Base-by-base conservation (phyloP, 2,797 vertebrate species). In the Acrossocheilus wenchowensis region DNA sequence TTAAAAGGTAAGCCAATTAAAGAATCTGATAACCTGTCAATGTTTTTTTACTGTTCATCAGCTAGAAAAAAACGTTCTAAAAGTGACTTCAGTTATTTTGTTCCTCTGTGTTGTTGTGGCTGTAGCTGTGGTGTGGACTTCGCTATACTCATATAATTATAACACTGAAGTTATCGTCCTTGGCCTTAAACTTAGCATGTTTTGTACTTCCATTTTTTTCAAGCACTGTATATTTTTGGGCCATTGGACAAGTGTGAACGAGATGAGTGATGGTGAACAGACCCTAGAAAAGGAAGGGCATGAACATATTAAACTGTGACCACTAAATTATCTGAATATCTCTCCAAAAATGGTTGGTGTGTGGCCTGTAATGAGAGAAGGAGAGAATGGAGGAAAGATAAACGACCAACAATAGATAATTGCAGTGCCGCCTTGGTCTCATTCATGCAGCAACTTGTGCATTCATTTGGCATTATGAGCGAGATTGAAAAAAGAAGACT, bases 331-430 rank as follows among this genome's bases (percentile, higher is more conserved):
- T 64, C 45, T 11, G 3, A n/a, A 64, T 81, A 81, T 66, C 39
- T 80, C 14, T 80, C 4, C 30, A 52, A 68, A 84, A 84, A 77
- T 19, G 73, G 34, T 84, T 62, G 68, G 68, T 78, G 45, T 72
- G 68, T 1, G 19, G 81, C 43, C 50, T 57, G 75, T 26, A 74
- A 87, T 34, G 62, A 80, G 68, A 71, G 64, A 89, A 86, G 50
- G 21, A 78, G 77, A 64, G 80, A 81, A 73, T 50, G 52, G 3
- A 52, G 45, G 75, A 87, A 89, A 93, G 92, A 94, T 94, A 90
- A 94, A 95, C 78, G 84, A 88, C 88, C 90, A 88, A 90, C 91
- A 91, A 91, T 86, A 88, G 92, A 94, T 94, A 93, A 95, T 95
- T 93, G 89, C 90, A 87, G 77, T 57, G 52, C 60, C 75, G 74